Base-by-base conservation (phyloP, 2,113 vertebrate species). In the Pandion haliaetus region DNA sequence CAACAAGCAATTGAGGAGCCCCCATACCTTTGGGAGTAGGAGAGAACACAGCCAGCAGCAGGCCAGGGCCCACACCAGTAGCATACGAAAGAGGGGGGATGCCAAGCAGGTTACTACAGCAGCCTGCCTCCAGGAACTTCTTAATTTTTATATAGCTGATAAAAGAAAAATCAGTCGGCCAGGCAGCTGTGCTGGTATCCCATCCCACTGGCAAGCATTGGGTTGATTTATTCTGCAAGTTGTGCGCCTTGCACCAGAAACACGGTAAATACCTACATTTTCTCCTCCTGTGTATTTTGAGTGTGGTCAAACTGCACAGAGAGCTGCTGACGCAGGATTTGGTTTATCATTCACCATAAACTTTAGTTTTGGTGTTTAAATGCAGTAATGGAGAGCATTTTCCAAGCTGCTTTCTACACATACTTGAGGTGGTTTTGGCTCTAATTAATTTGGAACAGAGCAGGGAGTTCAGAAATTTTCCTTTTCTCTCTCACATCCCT, bases 401-500 rank as follows among this genome's bases (percentile, higher is more conserved):
- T 84, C 80, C 76, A 81, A 74, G 74, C 65, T 78, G 58, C 49
- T 83, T 86, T 84, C 77, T 82, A 63, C 49, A 79, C 1, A 1
- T 58, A 81, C 44, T 67, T 77, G 63, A 94, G 63, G 89, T 86
- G 26, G 28, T 6, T 95, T 93, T 40, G 79, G 84, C 80, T 88
- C 87, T 95, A 95, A 95, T 94, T 94, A 96, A 96, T 97, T 94
- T 91, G 76, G 91, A 95, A 88, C 84, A 94, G 71, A 76, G 62
- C 81, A 93, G 29, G 9, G 73, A 86, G 77, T 77, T 94, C 67
- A 59, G 47, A 93, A 80, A 93, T 93, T 66, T 90, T 86, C 69
- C 59, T 90, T 44, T 81, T 71, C 67, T 93, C 67, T 71, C 86
- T 83, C 73, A 61, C 29, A 85, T 89, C 47, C 44, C 31, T 32